Percentiles rank a stretch among this genome's conserved stretches.
phyloP scores from a whole-genome alignment of 2,113 vertebrate species.

The Semicossyphus pulcher region DNA sequence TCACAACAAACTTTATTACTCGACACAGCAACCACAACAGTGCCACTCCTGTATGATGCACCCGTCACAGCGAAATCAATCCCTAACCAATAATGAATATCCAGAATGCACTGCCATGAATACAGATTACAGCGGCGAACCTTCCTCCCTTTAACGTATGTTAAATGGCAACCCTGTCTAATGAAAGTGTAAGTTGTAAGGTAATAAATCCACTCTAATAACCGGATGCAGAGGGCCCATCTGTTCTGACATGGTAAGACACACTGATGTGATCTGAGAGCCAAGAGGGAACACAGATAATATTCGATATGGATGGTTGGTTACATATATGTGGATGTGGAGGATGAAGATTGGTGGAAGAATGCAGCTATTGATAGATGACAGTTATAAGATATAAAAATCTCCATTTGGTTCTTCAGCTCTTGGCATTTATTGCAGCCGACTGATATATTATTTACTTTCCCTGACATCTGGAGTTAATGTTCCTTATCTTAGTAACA shows the following conservation, averaged over 20 bases:
- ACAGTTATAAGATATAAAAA: constrained; percentile 70
- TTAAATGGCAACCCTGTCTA: constrained; percentile 78
- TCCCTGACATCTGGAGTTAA: constrained; percentile 87
- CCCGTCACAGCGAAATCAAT: background rate
- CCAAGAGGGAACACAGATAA: constrained; percentile 57
- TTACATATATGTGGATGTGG: constrained; percentile 47
- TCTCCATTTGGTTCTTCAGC: constrained; percentile 78
- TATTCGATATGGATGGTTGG: constrained; percentile 61
- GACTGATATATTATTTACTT: constrained; percentile 83
- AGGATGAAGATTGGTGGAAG: constrained; percentile 58
- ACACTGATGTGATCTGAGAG: constrained; percentile 65
- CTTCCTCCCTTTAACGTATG: constrained; percentile 37
- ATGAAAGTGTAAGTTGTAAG: constrained; percentile 59
- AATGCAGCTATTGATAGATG: constrained; percentile 73
- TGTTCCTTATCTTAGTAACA: constrained; percentile 86
- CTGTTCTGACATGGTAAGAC: constrained; percentile 64
- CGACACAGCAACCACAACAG: background rate
- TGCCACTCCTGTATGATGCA: background rate
- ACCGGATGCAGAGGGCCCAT: constrained; percentile 60
- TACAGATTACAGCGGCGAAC: constrained; percentile 43
- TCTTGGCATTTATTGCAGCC: constrained; percentile 79
- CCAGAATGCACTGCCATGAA: constrained; percentile 1
- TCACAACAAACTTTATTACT: background rate
- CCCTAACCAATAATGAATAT: constrained; percentile 15
- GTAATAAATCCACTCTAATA: constrained; percentile 72